Percentiles rank a stretch among this genome's conserved stretches.
Evolutionary conservation across 2,797 vertebrate genomes (phyloP).

Genomic region (Muscicapa striata): DNA sequence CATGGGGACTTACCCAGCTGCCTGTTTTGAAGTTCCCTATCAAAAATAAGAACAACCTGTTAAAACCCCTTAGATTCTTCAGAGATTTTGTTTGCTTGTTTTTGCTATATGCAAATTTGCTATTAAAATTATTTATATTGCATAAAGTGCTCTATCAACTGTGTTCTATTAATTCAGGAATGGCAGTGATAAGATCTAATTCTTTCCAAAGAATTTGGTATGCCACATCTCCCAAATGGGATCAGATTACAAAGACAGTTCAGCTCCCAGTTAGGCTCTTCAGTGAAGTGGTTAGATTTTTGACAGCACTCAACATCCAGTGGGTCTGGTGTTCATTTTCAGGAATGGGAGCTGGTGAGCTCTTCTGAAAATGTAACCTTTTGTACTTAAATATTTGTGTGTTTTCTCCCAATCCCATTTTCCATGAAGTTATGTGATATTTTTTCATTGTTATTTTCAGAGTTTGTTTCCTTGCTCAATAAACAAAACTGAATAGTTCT

Average conservation of each 20-base stretch:
- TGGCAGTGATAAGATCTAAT: constrained; percentile 8
- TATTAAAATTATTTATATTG: not conserved
- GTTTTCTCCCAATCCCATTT: not conserved
- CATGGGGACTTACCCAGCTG: not conserved
- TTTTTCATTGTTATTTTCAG: not conserved
- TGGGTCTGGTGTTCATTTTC: constrained; percentile 39
- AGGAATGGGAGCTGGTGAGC: constrained; percentile 4
- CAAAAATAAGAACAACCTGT: not conserved
- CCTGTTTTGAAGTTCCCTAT: not conserved
- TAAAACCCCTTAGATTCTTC: not conserved
- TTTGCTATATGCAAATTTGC: constrained; percentile 1
- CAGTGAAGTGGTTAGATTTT: constrained; percentile 47
- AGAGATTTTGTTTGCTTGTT: not conserved
- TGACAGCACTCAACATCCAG: constrained; percentile 6
- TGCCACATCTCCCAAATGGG: not conserved
- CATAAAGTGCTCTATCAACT: not conserved
- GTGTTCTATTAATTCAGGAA: constrained; percentile 25
- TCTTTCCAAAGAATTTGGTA: constrained; percentile 38
- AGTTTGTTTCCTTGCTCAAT: not conserved
- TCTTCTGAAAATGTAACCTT: constrained; percentile 35
- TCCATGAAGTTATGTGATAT: not conserved
- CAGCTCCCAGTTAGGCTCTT: constrained; percentile 11
- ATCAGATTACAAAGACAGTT: constrained; percentile 46
- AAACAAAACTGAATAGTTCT: constrained; percentile 22
- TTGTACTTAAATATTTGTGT: constrained; percentile 39